Conservation (phyloP, 2,797 vertebrate genomes). For the Eleutherodactylus coqui region DNA sequence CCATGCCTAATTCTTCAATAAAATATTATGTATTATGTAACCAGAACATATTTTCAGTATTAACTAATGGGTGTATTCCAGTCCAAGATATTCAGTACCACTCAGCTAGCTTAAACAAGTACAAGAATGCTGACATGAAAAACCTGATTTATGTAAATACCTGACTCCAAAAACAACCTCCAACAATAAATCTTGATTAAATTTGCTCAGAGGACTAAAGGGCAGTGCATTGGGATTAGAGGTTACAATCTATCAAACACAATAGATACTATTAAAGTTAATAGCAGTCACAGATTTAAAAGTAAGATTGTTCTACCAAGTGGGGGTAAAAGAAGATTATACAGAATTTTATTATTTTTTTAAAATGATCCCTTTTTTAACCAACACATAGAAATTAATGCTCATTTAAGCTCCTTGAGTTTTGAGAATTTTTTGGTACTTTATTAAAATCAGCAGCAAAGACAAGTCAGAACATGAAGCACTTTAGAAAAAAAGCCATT, state of each 20-base stretch:
- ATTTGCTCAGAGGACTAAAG: neutral
- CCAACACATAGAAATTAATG: neutral
- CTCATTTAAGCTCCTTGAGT: neutral
- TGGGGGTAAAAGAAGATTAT: too few species aligned
- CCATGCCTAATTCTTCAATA: neutral
- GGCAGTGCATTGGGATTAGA: neutral
- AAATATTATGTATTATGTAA: conserved; percentile 7
- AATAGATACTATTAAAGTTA: neutral
- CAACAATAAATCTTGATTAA: neutral
- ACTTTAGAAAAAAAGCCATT: neutral
- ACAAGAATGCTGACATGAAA: conserved; percentile 8
- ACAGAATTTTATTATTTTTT: neutral
- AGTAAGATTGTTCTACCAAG: neutral
- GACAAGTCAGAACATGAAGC: conserved; percentile 26
- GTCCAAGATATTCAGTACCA: neutral
- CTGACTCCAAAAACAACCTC: neutral
- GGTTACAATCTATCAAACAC: neutral
- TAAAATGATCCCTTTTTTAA: neutral
- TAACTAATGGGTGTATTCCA: conserved; percentile 1
- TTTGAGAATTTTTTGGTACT: neutral
- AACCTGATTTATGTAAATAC: neutral
- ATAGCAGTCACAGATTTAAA: neutral
- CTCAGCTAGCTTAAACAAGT: conserved; percentile 22
- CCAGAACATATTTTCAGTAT: conserved; percentile 34
- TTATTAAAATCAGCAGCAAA: neutral